A percentile compares a stretch with the other conserved stretches of the same genome.
Evolutionary conservation across 2,888 invertebrate genomes (phyloP).

Genomic region (Synanthedon tipuliformis): DNA sequence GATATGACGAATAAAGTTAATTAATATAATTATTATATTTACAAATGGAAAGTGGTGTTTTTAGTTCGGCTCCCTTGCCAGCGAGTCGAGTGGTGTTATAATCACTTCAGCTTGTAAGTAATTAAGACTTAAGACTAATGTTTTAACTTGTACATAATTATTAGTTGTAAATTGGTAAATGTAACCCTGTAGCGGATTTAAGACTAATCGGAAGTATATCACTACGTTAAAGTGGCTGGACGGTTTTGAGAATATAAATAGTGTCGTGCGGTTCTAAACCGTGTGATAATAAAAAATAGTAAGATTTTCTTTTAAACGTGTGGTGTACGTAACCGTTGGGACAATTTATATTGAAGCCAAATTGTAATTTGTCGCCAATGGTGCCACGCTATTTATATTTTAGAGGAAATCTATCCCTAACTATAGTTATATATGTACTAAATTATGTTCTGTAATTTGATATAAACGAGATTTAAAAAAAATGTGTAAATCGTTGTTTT

Average conservation of each 20-base stretch:
- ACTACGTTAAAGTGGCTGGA: constrained; percentile 37
- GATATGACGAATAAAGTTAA: constrained; percentile 25
- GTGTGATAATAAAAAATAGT: constrained; percentile 26
- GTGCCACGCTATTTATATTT: constrained; percentile 52
- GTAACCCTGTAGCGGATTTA: constrained; percentile 30
- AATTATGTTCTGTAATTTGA: constrained; percentile 67
- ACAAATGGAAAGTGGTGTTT: constrained; percentile 18
- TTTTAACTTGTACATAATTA: constrained; percentile 44
- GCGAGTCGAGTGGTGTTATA: constrained; percentile 55
- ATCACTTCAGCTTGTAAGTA: constrained; percentile 45
- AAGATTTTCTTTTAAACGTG: constrained; percentile 32
- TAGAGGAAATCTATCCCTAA: constrained; percentile 45
- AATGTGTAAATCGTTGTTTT: constrained; percentile 24
- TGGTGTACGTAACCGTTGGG: constrained; percentile 34
- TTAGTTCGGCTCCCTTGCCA: constrained; percentile 26
- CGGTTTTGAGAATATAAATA: constrained; percentile 6
- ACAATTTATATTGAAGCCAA: constrained; percentile 33
- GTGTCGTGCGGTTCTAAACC: constrained; percentile 50
- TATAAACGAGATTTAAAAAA: constrained; percentile 64
- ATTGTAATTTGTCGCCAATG: neutral
- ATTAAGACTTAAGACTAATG: constrained; percentile 36
- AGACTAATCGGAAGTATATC: constrained; percentile 40
- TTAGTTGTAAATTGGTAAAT: constrained; percentile 24
- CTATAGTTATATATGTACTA: constrained; percentile 40
- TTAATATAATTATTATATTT: constrained; percentile 19